Evolutionary conservation across 1,140 invertebrate genomes (phyloP), one percentile per base, ranked within the genome.

Genomic region (Camponotus vicinus): DNA sequence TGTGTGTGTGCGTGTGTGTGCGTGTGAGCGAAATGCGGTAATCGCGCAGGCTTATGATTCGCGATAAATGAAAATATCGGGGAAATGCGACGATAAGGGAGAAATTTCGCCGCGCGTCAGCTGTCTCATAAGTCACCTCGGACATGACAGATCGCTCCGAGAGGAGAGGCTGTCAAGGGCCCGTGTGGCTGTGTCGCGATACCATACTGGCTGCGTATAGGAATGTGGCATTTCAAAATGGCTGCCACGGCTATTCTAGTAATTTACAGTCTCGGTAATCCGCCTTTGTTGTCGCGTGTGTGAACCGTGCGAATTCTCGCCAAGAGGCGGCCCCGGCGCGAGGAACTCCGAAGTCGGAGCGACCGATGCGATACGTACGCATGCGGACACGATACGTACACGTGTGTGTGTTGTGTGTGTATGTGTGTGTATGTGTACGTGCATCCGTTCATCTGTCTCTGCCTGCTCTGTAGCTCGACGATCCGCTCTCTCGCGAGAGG

Each of bases 201-300:
- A 40, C 37, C 37, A 18, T 9, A 27, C 69, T 49, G 69, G 32
- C 27, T 18, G 42, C 45, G 92, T 91, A 89, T 91, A 95, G 94
- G 95, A 95, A 95, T 95, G 95, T 95, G 94, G 94, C 95, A 95
- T 94, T 95, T 95, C 95, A 95, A 95, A 95, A 95, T 95, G 95
- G 95, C 95, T 94, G 93, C 95, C 93, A 95, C 42, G 9, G 94
- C 95, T 94, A 94, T 94, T 95, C 94, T 95, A 93, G 93, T 95
- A 95, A 95, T 95, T 95, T 95, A 95, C 94, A 93, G 94, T 94
- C 93, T 93, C 93, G 8, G 42, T 45, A 45, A 92, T 94, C 92
- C 93, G 93, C 94, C 95, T 95, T 95, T 95, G 94, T 95, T 95
- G 94, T 95, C 92, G 93, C 87, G 90, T 90, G 91, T 92, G 91